phyloP scores from a whole-genome alignment of 2,113 vertebrate genomes.

The Calyptommatus sinebrachiatus region DNA sequence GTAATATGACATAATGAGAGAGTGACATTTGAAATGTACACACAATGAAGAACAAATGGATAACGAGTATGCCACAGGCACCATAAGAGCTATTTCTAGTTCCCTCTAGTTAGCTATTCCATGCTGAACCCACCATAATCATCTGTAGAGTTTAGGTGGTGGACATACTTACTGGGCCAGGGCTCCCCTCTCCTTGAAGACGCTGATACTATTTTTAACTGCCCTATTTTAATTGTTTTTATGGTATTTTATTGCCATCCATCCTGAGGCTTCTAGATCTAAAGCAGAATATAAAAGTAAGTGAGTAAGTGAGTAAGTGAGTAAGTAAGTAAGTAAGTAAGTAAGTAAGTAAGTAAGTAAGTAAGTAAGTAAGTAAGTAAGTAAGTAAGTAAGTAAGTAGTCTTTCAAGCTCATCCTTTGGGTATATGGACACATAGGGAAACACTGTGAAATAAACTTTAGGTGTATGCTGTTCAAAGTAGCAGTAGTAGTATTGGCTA shows the following conservation, averaged over 20 bases:
- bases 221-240: no score
- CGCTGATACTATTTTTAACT: no score
- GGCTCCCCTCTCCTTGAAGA: background rate
- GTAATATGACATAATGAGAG: constrained; percentile 62
- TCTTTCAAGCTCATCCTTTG: background rate
- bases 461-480: background rate
- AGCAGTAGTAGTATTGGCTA: no score
- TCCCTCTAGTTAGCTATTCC: background rate
- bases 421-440: background rate
- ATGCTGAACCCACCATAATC: background rate
- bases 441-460: background rate
- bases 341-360: no score
- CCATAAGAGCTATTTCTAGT: background rate
- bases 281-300: no score
- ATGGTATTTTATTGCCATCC: no score
- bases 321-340: no score
- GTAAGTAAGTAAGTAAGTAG: no score
- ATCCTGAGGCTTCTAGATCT: no score
- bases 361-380: no score
- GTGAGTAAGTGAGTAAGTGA: no score
- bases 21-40: constrained; percentile 54
- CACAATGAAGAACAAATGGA: constrained; percentile 38
- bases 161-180: background rate
- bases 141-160: background rate
- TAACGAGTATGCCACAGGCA: background rate